Percentiles rank a stretch among this genome's conserved stretches.
phyloP scores from a whole-genome alignment of 2,113 vertebrate species.

The Danionella cerebrum region DNA sequence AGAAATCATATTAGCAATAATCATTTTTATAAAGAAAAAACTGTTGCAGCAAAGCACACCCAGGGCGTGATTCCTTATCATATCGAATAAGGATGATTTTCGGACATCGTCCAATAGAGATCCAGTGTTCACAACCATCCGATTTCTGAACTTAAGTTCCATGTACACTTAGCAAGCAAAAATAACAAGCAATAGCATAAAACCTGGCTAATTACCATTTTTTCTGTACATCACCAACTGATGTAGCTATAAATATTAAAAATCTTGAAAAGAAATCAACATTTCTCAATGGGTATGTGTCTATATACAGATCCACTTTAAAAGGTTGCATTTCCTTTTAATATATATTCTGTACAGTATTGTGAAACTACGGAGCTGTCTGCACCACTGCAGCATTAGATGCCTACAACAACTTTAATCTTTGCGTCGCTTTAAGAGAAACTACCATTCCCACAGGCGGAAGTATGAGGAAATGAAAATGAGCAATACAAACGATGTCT shows the following conservation, averaged over 20 bases:
- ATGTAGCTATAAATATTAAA: constrained; percentile 5
- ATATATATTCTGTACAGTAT: constrained; percentile 54
- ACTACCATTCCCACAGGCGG: constrained; percentile 49
- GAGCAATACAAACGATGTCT: constrained; percentile 44
- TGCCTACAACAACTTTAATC: neutral
- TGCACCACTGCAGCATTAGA: constrained; percentile 1
- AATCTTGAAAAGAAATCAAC: neutral
- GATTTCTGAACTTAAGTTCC: constrained; percentile 8
- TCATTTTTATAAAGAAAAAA: constrained; percentile 51
- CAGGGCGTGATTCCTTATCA: constrained; percentile 40
- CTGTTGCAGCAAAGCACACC: constrained; percentile 50
- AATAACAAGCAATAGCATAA: constrained; percentile 8
- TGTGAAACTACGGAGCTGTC: constrained; percentile 16
- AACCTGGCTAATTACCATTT: neutral
- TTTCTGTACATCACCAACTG: neutral
- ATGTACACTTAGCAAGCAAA: constrained; percentile 35
- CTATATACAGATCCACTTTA: constrained; percentile 50
- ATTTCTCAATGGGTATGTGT: constrained; percentile 33
- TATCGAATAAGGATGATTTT: constrained; percentile 36
- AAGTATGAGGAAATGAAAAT: constrained; percentile 35
- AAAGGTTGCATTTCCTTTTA: constrained; percentile 35
- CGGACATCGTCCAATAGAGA: constrained; percentile 12
- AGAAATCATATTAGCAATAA: constrained; percentile 38
- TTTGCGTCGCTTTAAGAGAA: constrained; percentile 32
- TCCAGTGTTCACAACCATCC: constrained; percentile 25